Base-by-base conservation (phyloP, 2,888 invertebrate species). In the Clusia tigrina region DNA sequence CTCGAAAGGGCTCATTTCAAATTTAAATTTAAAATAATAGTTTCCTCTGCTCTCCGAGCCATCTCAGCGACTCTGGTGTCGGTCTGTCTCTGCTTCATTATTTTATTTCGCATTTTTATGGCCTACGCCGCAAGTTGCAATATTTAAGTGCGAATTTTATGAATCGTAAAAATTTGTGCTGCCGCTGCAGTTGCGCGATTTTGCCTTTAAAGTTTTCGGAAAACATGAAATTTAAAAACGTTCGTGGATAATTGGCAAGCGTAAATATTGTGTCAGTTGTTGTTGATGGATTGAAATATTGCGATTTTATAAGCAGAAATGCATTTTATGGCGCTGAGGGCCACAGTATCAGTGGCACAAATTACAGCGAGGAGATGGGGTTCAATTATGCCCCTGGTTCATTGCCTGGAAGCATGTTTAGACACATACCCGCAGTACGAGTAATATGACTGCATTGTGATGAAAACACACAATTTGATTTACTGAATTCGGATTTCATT, bases 211-310 rank as follows among this genome's bases (percentile, higher is more conserved):
- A 42, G n/a, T 42, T n/a, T 42, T 42, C 32, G n/a, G n/a, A 42
- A 6, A 17, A n/a, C 42, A 32, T 17, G n/a, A 6, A 5, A 6
- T 5, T 52, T 23, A 52, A 24, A 62, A 62, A 52, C 52, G 24
- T 32, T 46, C 32, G n/a, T 15, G 59, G 51, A 24, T 63, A 55
- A 63, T 63, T 63, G 54, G 59, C 59, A 55, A 54, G 23, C 54
- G 26, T 63, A 63, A 63, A 63, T 63, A 63, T 63, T 63, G 25
- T 59, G 59, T 59, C 59, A 63, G 63, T 56, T 62, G 62, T 24
- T 26, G 18, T 54, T 37, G 26, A 23, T 15, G 22, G 53, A 32
- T 38, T 18, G 42, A 42, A 23, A 53, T 54, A 42, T 42, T 42
- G 42, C n/a, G 12, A 32, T 32, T 32, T 32, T 32, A 9, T 32